A percentile compares a stretch with the other conserved stretches of the same genome.
Evolutionary conservation across 2,113 vertebrate genomes (phyloP).

Genomic region (Lucifuga dentata): DNA sequence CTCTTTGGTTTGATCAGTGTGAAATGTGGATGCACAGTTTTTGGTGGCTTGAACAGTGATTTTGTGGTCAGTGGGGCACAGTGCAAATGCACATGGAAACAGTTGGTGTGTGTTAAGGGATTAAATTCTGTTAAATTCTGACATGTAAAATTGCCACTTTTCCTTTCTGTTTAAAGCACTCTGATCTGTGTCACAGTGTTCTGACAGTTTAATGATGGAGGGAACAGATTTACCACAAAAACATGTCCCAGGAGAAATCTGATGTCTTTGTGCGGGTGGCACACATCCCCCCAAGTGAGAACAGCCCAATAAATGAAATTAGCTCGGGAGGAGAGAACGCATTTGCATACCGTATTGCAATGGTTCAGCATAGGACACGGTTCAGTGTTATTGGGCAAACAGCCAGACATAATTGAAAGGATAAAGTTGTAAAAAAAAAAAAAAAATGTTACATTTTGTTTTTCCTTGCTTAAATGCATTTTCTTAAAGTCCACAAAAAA

Average conservation of each 20-base stretch:
- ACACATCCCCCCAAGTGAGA: constrained; percentile 3
- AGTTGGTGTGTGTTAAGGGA: neutral
- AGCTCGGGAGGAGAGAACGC: neutral
- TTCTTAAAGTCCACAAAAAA: too few species aligned
- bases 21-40: neutral
- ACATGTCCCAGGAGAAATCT: constrained; percentile 15
- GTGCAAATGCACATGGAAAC: neutral
- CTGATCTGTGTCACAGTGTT: constrained; percentile 3
- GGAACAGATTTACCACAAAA: constrained; percentile 30
- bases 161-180: constrained; percentile 12
- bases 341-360: constrained; percentile 3
- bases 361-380: neutral
- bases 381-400: neutral
- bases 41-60: neutral
- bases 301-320: neutral
- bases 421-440: too few species aligned
- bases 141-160: constrained; percentile 30
- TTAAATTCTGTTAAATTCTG: neutral
- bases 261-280: constrained; percentile 27
- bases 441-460: too few species aligned
- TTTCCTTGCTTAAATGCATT: too few species aligned
- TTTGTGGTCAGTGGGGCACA: neutral
- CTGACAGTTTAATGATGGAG: constrained; percentile 27
- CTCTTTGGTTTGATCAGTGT: too few species aligned
- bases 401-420: neutral